These are phyloP conservation scores for Odontomyia ornata DNA, from an alignment of 2,888 invertebrate species.

Conservation along the genomic window DNA sequence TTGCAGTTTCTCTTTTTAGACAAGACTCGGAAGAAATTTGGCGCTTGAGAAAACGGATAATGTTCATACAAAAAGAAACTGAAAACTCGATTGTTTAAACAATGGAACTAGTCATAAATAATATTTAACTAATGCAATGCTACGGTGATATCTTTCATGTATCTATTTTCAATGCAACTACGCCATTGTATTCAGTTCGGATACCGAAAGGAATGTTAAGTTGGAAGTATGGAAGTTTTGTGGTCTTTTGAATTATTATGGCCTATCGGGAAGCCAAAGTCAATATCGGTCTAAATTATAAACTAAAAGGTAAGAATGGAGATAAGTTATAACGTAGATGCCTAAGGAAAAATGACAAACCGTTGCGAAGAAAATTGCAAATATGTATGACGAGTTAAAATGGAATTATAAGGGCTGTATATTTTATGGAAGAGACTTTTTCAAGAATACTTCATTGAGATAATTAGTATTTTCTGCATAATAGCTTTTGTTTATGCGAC, in stretches of 20 bases:
- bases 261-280: conserved; percentile 16
- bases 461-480: no score
- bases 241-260: conserved; percentile 34
- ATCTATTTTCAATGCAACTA: conserved; percentile 12
- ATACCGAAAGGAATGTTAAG: conserved; percentile 11
- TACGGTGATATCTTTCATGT: conserved; percentile 13
- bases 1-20: no score
- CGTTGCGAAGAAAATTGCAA: neutral
- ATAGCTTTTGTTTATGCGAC: no score
- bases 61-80: neutral
- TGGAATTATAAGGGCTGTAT: no score
- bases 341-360: conserved; percentile 13
- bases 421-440: no score
- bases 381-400: no score
- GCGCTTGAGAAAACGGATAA: conserved; percentile 2
- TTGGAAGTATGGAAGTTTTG: conserved; percentile 18
- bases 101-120: conserved; percentile 47
- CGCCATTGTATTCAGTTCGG: conserved; percentile 1
- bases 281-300: conserved; percentile 20
- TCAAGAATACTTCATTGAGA: no score
- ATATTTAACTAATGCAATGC: conserved; percentile 48
- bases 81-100: conserved; percentile 31
- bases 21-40: neutral
- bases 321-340: conserved; percentile 8
- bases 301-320: neutral